These are phyloP conservation scores for Agrypnus murinus DNA, from an alignment of 2,888 invertebrate species.

Conservation along the genomic window DNA sequence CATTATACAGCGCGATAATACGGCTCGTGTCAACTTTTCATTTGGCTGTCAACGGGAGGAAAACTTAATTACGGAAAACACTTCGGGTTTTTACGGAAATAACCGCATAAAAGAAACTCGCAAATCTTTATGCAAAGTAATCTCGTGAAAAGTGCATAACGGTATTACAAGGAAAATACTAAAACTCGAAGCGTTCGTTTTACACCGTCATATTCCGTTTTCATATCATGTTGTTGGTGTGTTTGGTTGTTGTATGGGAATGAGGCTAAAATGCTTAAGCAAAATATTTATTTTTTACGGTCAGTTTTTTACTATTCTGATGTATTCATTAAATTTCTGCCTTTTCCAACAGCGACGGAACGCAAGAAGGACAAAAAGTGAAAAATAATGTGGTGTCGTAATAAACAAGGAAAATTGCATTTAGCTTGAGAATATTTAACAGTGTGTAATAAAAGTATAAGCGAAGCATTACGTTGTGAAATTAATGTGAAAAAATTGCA, in stretches of 20 bases:
- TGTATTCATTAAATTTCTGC: slow-evolving; percentile 26
- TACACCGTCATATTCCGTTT: too few species aligned
- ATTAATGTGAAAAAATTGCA: slow-evolving; percentile 41
- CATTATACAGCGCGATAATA: slow-evolving; percentile 53
- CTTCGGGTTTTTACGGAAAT: slow-evolving; percentile 59
- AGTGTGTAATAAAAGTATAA: slow-evolving; percentile 41
- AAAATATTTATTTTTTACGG: neutral
- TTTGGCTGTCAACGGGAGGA: slow-evolving; percentile 58
- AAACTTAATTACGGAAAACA: slow-evolving; percentile 64
- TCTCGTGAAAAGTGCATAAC: slow-evolving; percentile 64
- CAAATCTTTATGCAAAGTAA: slow-evolving; percentile 62
- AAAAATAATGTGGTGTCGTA: slow-evolving; percentile 28
- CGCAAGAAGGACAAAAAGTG: slow-evolving; percentile 8
- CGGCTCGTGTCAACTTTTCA: slow-evolving; percentile 55
- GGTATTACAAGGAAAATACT: slow-evolving; percentile 58
- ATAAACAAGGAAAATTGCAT: slow-evolving; percentile 41
- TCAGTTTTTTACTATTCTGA: slow-evolving; percentile 29
- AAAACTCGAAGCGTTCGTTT: slow-evolving; percentile 2
- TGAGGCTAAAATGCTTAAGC: too few species aligned
- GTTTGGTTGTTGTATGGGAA: too few species aligned
- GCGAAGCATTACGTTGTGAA: slow-evolving; percentile 43
- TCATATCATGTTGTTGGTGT: too few species aligned
- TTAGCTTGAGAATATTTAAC: slow-evolving; percentile 25
- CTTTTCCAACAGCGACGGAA: too few species aligned
- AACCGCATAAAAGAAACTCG: slow-evolving; percentile 58